Base-by-base conservation (phyloP, 2,797 vertebrate genomes). In the Tenualosa ilisha region DNA sequence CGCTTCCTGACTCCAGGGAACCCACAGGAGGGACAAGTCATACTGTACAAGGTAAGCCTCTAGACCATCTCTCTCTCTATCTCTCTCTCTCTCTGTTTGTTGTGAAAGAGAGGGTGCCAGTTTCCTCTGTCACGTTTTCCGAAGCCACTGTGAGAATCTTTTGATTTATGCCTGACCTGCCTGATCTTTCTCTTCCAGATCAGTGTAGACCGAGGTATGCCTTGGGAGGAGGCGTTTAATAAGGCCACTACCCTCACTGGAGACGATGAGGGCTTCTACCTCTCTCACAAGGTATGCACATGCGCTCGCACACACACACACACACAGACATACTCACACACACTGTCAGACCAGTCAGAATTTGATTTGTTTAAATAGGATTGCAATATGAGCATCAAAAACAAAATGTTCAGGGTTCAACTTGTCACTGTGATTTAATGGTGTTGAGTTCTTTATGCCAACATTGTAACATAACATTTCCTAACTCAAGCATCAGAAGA, bases 141-240 rank as follows among this genome's bases (percentile, higher is more conserved):
- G 13, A 65, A 13, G 40, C 15, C 17, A 75, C 68, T 75, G 3
- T 75, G 3, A 46, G 46, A 7, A 46, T 7, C 46, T 4, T 75
- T 75, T 40, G 5, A 59, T 22, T 6, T n/a, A 6, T 59, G 56
- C 22, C 20, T 72, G 17, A 8, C 83, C 56, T 87, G 53, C 17
- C 13, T 4, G 31, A 31, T 5, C 22, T 86, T 86, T 68, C 12
- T 65, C 83, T 81, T 88, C 5, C 87, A 99, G 98, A 98, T 99
- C 94, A 99, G 96, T 0, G 98, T 99, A 3, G 98, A 99, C 94
- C 95, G 98, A 85, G 98, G 98, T n/a, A 94, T 99, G 89, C 96
- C 95, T 85, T 99, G 98, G 98, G 95, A 97, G 0, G 97, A 98
- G 84, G 98, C 96, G 3, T 95, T 93, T 0, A 93, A 93, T 89